Evolutionary conservation across 1,140 invertebrate genomes (phyloP).

Genomic region (Drosophila azteca): DNA sequence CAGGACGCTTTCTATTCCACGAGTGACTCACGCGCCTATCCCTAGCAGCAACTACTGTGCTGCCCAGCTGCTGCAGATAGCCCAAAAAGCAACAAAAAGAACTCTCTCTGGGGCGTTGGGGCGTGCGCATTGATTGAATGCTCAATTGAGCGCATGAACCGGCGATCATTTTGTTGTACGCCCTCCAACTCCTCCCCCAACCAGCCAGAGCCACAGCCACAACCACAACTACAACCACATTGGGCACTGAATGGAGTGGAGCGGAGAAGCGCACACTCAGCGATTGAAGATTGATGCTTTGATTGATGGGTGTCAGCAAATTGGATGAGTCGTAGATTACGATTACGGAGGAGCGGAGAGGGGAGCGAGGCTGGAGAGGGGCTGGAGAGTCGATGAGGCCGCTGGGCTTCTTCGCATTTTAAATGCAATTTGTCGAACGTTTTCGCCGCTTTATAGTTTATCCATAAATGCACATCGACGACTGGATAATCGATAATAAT

Average conservation of each 20-base stretch:
- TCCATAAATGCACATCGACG: slow-evolving; percentile 15
- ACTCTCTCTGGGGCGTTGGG: slow-evolving; percentile 57
- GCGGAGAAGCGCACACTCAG: slow-evolving; percentile 32
- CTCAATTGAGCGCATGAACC: slow-evolving; percentile 77
- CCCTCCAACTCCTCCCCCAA: slow-evolving; percentile 21
- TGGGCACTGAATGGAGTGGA: too few relatives aligned
- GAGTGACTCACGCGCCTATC: slow-evolving; percentile 17
- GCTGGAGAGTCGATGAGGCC: slow-evolving; percentile 27
- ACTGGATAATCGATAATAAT: too few relatives aligned
- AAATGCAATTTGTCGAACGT: slow-evolving; percentile 57
- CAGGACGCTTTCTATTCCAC: too few relatives aligned
- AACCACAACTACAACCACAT: not conserved
- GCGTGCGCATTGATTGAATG: slow-evolving; percentile 74
- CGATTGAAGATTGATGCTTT: slow-evolving; percentile 73
- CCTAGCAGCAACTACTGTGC: slow-evolving; percentile 46
- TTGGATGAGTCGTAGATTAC: slow-evolving; percentile 75
- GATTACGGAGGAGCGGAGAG: not conserved
- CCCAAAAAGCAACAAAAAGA: slow-evolving; percentile 15
- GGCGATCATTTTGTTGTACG: slow-evolving; percentile 63
- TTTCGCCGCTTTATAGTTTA: slow-evolving; percentile 28
- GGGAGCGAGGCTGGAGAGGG: not conserved
- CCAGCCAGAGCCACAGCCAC: not conserved
- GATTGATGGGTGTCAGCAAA: slow-evolving; percentile 76
- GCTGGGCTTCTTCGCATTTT: slow-evolving; percentile 43
- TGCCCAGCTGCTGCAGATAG: slow-evolving; percentile 40